phyloP scores from a whole-genome alignment of 2,113 vertebrate genomes.

The Holacanthus passer region DNA sequence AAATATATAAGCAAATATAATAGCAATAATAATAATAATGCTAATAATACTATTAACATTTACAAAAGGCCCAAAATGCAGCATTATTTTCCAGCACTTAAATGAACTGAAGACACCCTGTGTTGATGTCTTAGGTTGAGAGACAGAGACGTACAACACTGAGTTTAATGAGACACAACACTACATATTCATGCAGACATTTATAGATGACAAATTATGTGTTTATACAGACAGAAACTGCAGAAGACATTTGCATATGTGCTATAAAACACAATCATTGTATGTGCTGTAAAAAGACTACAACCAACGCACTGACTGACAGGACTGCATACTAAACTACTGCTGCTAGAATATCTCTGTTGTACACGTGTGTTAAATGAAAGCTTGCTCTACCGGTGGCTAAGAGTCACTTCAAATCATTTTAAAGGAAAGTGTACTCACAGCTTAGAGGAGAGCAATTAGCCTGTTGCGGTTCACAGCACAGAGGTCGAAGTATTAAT shows the following conservation, averaged over 20 bases:
- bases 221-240: conserved; percentile 2
- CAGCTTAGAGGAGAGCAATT: not conserved
- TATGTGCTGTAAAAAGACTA: not conserved
- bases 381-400: not conserved
- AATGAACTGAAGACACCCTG: not conserved
- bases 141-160: not conserved
- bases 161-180: too few species aligned
- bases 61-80: not conserved
- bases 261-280: not conserved
- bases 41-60: not conserved
- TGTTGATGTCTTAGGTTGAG: not conserved
- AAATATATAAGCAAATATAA: not conserved
- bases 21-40: not conserved
- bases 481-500: not conserved
- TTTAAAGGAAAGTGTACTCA: not conserved
- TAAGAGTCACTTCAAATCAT: not conserved
- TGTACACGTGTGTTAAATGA: not conserved
- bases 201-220: not conserved
- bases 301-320: not conserved
- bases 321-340: not conserved
- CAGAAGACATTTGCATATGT: not conserved
- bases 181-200: not conserved
- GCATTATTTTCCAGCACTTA: not conserved
- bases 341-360: not conserved
- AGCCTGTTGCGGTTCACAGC: conserved; percentile 9